These are phyloP conservation scores for Caerostris extrusa DNA, from an alignment of 1,140 invertebrate genomes.

Conservation along the genomic window DNA sequence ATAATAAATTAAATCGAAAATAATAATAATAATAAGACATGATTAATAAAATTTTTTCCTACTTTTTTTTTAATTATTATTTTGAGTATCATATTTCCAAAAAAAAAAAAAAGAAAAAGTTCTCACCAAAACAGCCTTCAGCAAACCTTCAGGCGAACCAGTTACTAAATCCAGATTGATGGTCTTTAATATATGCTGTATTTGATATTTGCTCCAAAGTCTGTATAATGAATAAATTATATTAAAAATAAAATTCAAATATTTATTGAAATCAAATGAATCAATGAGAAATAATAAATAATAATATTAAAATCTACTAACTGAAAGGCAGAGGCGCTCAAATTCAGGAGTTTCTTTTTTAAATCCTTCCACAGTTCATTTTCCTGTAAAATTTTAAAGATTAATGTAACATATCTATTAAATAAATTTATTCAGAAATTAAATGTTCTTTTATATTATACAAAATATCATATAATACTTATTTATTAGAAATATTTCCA, in stretches of 20 bases:
- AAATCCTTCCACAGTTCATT: conserved; percentile 64
- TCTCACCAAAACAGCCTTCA: conserved; percentile 68
- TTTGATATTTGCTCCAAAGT: conserved; percentile 55
- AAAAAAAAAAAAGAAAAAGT: neutral
- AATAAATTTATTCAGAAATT: too few species aligned
- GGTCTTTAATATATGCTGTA: conserved; percentile 7
- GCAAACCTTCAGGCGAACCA: conserved; percentile 51
- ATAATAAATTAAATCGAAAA: neutral
- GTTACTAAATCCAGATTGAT: conserved; percentile 41
- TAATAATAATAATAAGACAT: neutral
- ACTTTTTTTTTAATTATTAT: neutral
- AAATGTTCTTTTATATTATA: too few species aligned
- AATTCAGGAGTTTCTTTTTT: conserved; percentile 57
- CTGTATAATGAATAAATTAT: neutral
- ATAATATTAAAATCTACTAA: conserved; percentile 6
- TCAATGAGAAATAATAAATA: neutral
- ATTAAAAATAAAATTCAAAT: neutral
- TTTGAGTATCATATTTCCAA: neutral
- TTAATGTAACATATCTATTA: too few species aligned
- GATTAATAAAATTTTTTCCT: neutral
- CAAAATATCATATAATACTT: too few species aligned
- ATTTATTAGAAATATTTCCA: too few species aligned
- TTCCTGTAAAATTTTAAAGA: conserved; percentile 46
- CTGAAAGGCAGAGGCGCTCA: conserved; percentile 61
- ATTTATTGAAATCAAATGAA: neutral